These are phyloP conservation scores for Todiramphus chloris DNA, from an alignment of 2,113 vertebrate genomes.

Conservation along the genomic window DNA sequence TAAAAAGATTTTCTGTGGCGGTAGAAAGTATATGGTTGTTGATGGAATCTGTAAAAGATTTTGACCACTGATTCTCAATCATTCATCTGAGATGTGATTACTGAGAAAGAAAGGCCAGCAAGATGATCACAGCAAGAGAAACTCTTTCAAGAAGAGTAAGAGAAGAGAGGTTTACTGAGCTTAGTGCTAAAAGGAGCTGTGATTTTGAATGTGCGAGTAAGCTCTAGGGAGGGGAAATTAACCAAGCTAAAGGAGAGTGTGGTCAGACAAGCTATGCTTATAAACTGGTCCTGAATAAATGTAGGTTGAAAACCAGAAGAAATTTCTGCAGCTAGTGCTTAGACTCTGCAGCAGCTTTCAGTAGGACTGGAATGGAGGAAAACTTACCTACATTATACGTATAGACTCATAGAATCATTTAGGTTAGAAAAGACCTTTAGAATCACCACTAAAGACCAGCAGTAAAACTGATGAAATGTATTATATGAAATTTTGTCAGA, in stretches of 20 bases:
- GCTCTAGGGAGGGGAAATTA: background rate
- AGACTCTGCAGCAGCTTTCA: background rate
- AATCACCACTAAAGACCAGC: background rate
- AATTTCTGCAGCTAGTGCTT: background rate
- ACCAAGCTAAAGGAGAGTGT: background rate
- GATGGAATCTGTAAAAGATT: background rate
- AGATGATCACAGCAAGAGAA: background rate
- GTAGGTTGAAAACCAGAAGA: background rate
- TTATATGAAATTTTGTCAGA: background rate
- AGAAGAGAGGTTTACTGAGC: background rate
- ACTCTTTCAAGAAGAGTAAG: background rate
- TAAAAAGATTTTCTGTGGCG: background rate
- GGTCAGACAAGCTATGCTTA: background rate
- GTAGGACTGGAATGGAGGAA: background rate
- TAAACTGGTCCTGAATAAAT: background rate
- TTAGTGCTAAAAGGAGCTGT: background rate
- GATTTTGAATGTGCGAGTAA: background rate
- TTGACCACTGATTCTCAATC: background rate
- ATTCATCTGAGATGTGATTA: background rate
- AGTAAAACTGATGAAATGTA: background rate
- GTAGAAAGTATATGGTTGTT: background rate
- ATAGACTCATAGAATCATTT: background rate
- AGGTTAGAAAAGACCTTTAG: background rate
- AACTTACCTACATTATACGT: background rate
- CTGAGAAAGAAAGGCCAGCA: background rate